Conservation (phyloP, 2,888 invertebrate species). For the Drosophila multiciliata region DNA sequence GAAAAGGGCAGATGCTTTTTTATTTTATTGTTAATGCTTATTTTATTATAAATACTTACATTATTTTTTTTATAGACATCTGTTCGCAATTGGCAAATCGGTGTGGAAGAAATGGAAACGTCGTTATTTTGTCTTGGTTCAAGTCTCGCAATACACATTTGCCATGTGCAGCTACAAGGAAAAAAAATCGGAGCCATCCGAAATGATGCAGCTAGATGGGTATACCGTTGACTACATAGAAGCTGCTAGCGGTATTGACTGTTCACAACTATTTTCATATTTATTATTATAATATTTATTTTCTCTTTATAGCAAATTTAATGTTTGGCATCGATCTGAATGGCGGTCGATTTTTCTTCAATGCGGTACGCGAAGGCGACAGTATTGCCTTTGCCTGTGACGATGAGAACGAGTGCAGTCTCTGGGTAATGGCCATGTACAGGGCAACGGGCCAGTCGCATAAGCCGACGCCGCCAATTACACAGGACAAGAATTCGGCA, state of each 20-base stretch:
- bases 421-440: conserved; percentile 99
- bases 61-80: conserved; percentile 86
- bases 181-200: conserved; percentile 99
- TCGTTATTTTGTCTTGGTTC: conserved; percentile 98
- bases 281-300: background rate
- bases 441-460: conserved; percentile 99
- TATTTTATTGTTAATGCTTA: background rate
- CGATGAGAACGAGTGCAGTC: conserved; percentile 98
- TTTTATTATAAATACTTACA: background rate
- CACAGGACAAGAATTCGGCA: conserved; percentile 93
- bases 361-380: conserved; percentile 99
- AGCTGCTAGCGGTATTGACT: conserved; percentile 93
- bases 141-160: conserved; percentile 99
- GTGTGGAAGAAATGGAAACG: conserved; percentile 99
- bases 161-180: conserved; percentile 99
- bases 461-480: conserved; percentile 98
- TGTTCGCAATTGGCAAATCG: conserved; percentile 96
- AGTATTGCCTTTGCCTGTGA: conserved; percentile 98
- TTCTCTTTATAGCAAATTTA: conserved; percentile 89
- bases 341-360: conserved; percentile 98
- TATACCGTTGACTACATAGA: conserved; percentile 99
- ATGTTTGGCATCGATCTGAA: conserved; percentile 97
- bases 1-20: background rate
- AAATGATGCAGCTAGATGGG: conserved; percentile 99
- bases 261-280: background rate